Evolutionary conservation across 2,888 invertebrate species (phyloP).

Genomic region (Candidula unifasciata): DNA sequence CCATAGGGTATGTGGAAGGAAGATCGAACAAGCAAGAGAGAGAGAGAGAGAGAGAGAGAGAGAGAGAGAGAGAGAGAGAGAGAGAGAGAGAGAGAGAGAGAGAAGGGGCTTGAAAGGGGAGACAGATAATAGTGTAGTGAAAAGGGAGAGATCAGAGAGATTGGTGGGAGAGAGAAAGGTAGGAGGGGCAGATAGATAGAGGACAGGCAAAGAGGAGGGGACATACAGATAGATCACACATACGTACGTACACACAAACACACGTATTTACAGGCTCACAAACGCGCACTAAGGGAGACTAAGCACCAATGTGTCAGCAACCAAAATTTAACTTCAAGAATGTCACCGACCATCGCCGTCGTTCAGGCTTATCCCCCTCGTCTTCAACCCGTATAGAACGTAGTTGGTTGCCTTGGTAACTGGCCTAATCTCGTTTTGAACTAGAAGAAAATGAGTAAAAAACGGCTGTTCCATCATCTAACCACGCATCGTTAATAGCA

Average conservation of each 20-base stretch:
- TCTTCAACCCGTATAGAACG: slow-evolving; percentile 4
- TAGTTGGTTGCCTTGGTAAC: slow-evolving; percentile 47
- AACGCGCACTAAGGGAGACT: background rate
- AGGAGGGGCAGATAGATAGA: background rate
- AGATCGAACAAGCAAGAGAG: no score
- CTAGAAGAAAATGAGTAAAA: slow-evolving; percentile 26
- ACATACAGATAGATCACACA: background rate
- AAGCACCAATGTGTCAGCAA: background rate
- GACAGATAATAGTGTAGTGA: no score
- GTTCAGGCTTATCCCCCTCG: no score
- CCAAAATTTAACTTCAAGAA: background rate
- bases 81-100: slow-evolving; percentile 8
- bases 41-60: background rate
- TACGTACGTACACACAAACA: background rate
- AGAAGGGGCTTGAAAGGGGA: background rate
- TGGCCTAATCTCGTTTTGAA: slow-evolving; percentile 35
- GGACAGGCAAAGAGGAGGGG: background rate
- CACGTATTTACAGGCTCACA: background rate
- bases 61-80: slow-evolving; percentile 8
- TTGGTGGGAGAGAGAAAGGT: no score
- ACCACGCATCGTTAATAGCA: background rate
- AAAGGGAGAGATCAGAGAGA: background rate
- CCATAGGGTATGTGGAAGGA: no score
- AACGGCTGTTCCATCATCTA: slow-evolving; percentile 41
- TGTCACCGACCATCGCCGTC: background rate